Evolutionary conservation across 2,888 invertebrate species (phyloP).

Genomic region (Polydrusus pterygomalis): DNA sequence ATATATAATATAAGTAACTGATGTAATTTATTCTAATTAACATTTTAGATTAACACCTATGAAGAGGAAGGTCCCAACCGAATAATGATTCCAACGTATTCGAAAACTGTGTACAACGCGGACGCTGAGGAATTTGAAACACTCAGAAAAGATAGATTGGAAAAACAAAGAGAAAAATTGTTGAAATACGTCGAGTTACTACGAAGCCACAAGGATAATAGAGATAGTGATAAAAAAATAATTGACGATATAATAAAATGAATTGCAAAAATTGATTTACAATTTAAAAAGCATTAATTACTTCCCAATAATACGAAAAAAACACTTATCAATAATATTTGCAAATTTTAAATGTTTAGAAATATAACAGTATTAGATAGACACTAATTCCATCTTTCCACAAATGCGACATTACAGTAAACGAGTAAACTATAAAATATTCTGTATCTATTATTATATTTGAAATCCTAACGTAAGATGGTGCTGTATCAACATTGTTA

Average conservation of each 20-base stretch:
- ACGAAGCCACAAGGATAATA: slow-evolving; percentile 48
- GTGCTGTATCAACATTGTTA: too few species aligned
- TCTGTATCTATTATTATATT: too few species aligned
- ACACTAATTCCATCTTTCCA: too few species aligned
- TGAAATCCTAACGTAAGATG: too few species aligned
- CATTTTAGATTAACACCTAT: slow-evolving; percentile 51
- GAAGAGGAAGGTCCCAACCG: slow-evolving; percentile 53
- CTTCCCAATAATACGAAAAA: too few species aligned
- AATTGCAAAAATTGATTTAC: slow-evolving; percentile 16
- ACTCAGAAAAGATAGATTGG: slow-evolving; percentile 60
- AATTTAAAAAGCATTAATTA: neutral
- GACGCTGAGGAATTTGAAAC: slow-evolving; percentile 62
- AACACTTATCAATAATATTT: too few species aligned
- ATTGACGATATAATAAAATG: slow-evolving; percentile 54
- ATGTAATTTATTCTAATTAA: neutral
- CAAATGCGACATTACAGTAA: too few species aligned
- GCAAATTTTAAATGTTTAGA: too few species aligned
- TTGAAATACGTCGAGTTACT: slow-evolving; percentile 60
- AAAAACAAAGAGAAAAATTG: slow-evolving; percentile 60
- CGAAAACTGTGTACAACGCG: slow-evolving; percentile 47
- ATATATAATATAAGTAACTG: too few species aligned
- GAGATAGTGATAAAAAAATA: slow-evolving; percentile 39
- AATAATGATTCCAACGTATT: slow-evolving; percentile 43
- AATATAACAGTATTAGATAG: too few species aligned
- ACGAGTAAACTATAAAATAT: too few species aligned